Conservation (phyloP, 2,797 vertebrate genomes). For the Macroramphosus scolopax region DNA sequence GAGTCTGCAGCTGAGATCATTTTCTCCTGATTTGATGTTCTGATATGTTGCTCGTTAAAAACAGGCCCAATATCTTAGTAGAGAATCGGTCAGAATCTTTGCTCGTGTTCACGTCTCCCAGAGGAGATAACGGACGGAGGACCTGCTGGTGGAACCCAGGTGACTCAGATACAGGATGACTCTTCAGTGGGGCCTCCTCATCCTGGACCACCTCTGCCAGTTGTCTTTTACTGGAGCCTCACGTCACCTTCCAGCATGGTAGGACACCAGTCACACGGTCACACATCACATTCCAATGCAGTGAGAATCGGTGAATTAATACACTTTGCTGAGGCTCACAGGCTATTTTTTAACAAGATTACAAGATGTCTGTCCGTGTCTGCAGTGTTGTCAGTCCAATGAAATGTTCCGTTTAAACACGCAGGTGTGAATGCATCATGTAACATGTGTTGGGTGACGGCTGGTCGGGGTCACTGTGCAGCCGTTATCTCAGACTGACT, state of each 20-base stretch:
- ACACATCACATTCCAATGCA: slow-evolving; percentile 45
- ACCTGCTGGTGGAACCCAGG: too few species aligned
- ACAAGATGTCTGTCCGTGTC: background rate
- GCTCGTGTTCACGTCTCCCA: too few species aligned
- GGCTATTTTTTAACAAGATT: slow-evolving; percentile 18
- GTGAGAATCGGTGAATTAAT: slow-evolving; percentile 24
- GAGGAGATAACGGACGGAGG: too few species aligned
- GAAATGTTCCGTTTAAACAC: slow-evolving; percentile 21
- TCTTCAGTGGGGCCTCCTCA: too few species aligned
- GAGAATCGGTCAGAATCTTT: too few species aligned
- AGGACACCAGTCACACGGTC: slow-evolving; percentile 3
- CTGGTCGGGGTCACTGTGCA: slow-evolving; percentile 17
- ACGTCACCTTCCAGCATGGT: background rate
- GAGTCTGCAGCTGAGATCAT: too few species aligned
- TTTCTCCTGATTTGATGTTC: too few species aligned
- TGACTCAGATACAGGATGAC: too few species aligned
- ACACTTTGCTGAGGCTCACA: background rate
- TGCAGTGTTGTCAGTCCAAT: slow-evolving; percentile 17
- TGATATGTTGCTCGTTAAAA: too few species aligned
- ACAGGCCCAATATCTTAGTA: too few species aligned
- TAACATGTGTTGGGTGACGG: slow-evolving; percentile 8
- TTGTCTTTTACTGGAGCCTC: background rate
- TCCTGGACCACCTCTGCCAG: background rate
- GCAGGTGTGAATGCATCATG: slow-evolving; percentile 21
- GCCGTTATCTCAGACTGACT: slow-evolving; percentile 41